Conservation (phyloP, 2,888 invertebrate genomes). For the Patella pellucida region DNA sequence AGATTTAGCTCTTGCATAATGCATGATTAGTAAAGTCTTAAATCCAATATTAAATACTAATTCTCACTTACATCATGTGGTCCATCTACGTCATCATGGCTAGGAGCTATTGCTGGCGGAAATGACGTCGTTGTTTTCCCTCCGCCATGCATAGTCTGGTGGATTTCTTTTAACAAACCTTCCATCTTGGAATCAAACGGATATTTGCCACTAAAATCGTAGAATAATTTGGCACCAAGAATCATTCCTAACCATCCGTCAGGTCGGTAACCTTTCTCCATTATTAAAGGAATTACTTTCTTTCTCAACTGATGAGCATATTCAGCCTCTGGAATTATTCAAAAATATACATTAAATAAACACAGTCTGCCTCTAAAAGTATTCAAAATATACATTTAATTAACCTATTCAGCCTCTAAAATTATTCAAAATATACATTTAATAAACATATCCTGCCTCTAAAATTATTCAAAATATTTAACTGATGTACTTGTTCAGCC, state of each 20-base stretch:
- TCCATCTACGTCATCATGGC: background rate
- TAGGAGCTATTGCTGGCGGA: background rate
- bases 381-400: too few species aligned
- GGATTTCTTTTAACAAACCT: conserved; percentile 33
- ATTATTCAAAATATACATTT: too few species aligned
- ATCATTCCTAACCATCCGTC: conserved; percentile 51
- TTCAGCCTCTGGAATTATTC: conserved; percentile 43
- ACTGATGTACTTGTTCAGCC: conserved; percentile 44
- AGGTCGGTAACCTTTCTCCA: conserved; percentile 41
- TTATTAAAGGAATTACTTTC: conserved; percentile 41
- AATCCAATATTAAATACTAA: too few species aligned
- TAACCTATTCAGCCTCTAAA: too few species aligned
- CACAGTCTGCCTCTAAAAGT: too few species aligned
- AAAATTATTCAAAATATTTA: background rate
- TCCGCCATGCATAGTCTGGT: conserved; percentile 6
- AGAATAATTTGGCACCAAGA: conserved; percentile 44
- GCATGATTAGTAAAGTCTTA: background rate
- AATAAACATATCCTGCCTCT: too few species aligned
- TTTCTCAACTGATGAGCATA: conserved; percentile 41
- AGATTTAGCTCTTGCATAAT: too few species aligned
- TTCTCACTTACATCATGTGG: background rate
- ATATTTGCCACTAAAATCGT: conserved; percentile 44
- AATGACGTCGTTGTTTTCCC: background rate
- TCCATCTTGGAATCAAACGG: conserved; percentile 37
- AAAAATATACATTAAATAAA: too few species aligned